Evolutionary conservation across 2,113 vertebrate species (phyloP).

Genomic region (Psophia crepitans): DNA sequence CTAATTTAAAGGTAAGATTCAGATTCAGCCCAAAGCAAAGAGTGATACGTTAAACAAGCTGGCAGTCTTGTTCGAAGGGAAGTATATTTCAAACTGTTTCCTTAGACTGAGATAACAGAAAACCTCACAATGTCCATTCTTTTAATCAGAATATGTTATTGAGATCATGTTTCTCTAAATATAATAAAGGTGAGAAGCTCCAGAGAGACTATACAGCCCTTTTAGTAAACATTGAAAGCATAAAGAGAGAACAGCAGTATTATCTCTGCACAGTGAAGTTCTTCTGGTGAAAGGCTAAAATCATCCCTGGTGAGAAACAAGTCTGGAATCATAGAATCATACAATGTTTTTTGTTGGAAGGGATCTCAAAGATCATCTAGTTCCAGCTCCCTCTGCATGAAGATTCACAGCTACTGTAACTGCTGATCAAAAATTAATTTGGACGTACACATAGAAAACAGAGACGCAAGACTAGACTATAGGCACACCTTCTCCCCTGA

Average conservation of each 20-base stretch:
- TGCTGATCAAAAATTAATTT: background rate
- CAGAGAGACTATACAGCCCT: background rate
- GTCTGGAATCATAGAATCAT: background rate
- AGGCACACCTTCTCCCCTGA: background rate
- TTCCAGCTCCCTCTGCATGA: too few species aligned
- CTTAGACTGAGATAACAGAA: background rate
- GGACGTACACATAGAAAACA: background rate
- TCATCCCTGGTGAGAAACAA: background rate
- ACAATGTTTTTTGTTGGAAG: too few species aligned
- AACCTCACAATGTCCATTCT: background rate
- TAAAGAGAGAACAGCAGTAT: background rate
- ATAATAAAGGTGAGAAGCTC: background rate
- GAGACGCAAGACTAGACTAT: background rate
- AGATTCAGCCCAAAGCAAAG: background rate
- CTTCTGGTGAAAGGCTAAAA: background rate
- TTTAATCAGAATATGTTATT: background rate
- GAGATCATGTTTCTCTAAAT: background rate
- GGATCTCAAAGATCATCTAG: too few species aligned
- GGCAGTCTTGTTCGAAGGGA: background rate
- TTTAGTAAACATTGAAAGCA: background rate
- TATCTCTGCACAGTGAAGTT: background rate
- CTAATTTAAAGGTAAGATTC: background rate
- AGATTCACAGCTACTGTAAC: background rate
- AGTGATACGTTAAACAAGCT: background rate
- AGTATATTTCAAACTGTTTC: background rate